Base-by-base conservation (phyloP, 2,797 vertebrate species). In the Rhynchotus rufescens region DNA sequence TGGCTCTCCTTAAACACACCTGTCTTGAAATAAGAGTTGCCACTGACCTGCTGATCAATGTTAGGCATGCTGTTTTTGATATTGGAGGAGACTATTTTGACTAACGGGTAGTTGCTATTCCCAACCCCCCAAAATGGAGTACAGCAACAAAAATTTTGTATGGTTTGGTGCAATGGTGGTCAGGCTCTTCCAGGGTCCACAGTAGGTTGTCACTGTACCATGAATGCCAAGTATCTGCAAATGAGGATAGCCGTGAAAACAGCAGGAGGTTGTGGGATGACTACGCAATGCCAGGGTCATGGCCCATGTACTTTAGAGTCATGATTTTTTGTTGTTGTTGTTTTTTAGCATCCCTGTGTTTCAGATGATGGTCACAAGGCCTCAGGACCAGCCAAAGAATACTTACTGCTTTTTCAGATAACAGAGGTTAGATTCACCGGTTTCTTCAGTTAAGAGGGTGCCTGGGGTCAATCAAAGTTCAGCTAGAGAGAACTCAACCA, bases 401-500 rank as follows among this genome's bases (percentile, higher is more conserved):
- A 79, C 74, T 57, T 47, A 66, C 52, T 81, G 20, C 15, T 57
- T n/a, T 80, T 94, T 85, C 44, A 79, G 38, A 34, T 90, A 57
- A 64, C 64, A 66, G 66, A 90, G 60, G 42, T 79, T 49, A 69
- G 76, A 81, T 69, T 91, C 79, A 91, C 81, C 80, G 84, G 45
- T 57, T 73, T 92, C 23, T 30, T 93, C 64, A 57, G 80, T 42
- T 92, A 78, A 86, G 76, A 85, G 52, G 60, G 64, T 60, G 94
- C 90, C 61, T 85, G 84, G 44, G 82, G 93, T 95, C 88, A 90
- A 25, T 78, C 66, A 79, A 84, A 93, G 91, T 89, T 96, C 95
- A 93, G 62, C 79, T 54, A 91, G 36, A 94, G 92, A 94, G 92
- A 94, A 90, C 52, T 71, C 73, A 84, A 59, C 60, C 0, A 0